A percentile compares a stretch with the other conserved stretches of the same genome.
Conservation (phyloP, 2,113 vertebrate species). For the Passer montanus region DNA sequence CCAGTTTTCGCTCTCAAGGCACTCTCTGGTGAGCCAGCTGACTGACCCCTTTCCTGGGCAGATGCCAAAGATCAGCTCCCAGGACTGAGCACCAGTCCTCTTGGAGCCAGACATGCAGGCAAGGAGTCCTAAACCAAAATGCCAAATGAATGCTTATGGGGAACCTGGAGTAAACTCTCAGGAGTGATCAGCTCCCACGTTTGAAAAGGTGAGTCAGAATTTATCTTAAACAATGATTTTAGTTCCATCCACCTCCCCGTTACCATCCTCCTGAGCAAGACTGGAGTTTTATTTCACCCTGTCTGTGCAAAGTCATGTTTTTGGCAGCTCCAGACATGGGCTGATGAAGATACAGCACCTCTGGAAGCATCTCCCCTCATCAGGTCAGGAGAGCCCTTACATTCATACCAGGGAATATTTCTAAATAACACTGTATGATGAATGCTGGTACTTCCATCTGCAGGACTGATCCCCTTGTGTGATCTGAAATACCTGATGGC, state of each 20-base stretch:
- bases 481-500: not conserved
- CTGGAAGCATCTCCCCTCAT: not conserved
- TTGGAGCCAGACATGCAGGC: accelerated
- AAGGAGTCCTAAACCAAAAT: not conserved
- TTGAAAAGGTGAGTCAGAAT: not conserved
- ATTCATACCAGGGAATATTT: not conserved
- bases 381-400: not conserved
- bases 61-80: not conserved
- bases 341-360: not conserved
- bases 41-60: not conserved
- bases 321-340: not conserved
- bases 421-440: not conserved
- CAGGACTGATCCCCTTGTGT: not conserved
- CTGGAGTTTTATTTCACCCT: not conserved
- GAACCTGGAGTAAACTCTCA: not conserved
- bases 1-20: not conserved
- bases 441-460: not conserved
- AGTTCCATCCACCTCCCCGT: not conserved
- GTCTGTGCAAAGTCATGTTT: not conserved
- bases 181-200: not conserved
- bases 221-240: not conserved
- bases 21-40: not conserved
- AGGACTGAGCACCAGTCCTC: not conserved
- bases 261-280: not conserved
- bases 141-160: accelerated